These are phyloP conservation scores for Micronycteris hirsuta DNA, from an alignment of 2,113 vertebrate genomes.

Conservation along the genomic window DNA sequence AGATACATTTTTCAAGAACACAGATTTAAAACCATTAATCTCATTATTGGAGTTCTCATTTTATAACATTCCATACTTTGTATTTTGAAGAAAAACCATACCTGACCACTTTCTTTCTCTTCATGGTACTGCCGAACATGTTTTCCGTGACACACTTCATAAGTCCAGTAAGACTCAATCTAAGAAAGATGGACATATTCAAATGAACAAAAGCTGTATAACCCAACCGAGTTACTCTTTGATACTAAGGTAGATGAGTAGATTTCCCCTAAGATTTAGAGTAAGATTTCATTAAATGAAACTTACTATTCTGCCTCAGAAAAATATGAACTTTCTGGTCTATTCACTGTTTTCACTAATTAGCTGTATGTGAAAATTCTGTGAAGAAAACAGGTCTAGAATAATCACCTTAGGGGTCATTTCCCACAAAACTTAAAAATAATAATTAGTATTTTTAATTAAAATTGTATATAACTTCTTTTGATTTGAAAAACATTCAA, in stretches of 20 bases:
- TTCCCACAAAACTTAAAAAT: slow-evolving; percentile 23
- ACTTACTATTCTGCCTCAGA: background rate
- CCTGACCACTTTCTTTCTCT: slow-evolving; percentile 98
- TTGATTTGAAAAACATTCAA: slow-evolving; percentile 25
- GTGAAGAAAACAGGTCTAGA: background rate
- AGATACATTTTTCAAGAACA: slow-evolving; percentile 41
- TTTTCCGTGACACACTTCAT: slow-evolving; percentile 97
- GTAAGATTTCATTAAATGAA: slow-evolving; percentile 40
- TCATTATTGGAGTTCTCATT: slow-evolving; percentile 48
- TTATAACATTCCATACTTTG: slow-evolving; percentile 2
- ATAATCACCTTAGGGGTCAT: background rate
- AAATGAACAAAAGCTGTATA: background rate
- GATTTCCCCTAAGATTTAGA: background rate
- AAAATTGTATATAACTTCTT: background rate
- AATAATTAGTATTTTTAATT: slow-evolving; percentile 9
- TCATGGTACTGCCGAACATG: slow-evolving; percentile 97
- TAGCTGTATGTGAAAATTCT: background rate
- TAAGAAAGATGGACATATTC: slow-evolving; percentile 73
- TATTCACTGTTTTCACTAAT: slow-evolving; percentile 15
- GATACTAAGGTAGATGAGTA: background rate
- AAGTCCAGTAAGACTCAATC: slow-evolving; percentile 99
- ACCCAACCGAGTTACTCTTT: background rate
- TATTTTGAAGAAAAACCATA: slow-evolving; percentile 72
- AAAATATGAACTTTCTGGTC: slow-evolving; percentile 31
- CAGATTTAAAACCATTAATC: slow-evolving; percentile 38